phyloP scores from a whole-genome alignment of 2,888 invertebrate species.

The Trisateles emortualis region DNA sequence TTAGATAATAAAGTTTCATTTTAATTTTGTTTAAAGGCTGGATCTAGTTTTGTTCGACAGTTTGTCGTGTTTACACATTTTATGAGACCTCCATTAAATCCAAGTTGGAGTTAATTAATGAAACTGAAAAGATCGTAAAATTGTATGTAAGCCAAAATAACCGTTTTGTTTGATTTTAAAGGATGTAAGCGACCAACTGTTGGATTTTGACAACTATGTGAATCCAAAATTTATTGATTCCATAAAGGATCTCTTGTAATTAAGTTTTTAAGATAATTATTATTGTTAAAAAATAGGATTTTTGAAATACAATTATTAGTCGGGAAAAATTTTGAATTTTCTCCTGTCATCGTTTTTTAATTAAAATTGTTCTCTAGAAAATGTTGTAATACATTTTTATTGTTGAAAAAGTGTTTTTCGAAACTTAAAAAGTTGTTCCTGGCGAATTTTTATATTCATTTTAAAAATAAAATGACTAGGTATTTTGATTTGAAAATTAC shows the following conservation, averaged over 20 bases:
- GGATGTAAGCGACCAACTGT: constrained; percentile 18
- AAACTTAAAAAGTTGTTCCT: constrained; percentile 51
- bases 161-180: not conserved
- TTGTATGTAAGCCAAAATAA: constrained; percentile 12
- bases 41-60: constrained; percentile 46
- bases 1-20: constrained; percentile 40
- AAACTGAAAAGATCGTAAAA: not conserved
- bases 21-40: constrained; percentile 44
- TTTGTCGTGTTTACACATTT: constrained; percentile 18
- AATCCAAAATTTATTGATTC: constrained; percentile 61
- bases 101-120: too few relatives aligned
- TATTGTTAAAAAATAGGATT: constrained; percentile 56
- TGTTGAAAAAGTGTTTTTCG: constrained; percentile 41
- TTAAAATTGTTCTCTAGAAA: constrained; percentile 48
- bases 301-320: constrained; percentile 42
- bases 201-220: constrained; percentile 38
- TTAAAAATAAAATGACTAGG: constrained; percentile 9
- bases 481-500: constrained; percentile 1
- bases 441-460: constrained; percentile 27
- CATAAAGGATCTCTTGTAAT: constrained; percentile 67
- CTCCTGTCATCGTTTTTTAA: constrained; percentile 47
- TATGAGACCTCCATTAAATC: not conserved
- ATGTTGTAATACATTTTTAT: constrained; percentile 43
- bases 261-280: constrained; percentile 66
- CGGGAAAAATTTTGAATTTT: constrained; percentile 49